Conservation (phyloP, 2,888 invertebrate species). For the Athalia circularis region DNA sequence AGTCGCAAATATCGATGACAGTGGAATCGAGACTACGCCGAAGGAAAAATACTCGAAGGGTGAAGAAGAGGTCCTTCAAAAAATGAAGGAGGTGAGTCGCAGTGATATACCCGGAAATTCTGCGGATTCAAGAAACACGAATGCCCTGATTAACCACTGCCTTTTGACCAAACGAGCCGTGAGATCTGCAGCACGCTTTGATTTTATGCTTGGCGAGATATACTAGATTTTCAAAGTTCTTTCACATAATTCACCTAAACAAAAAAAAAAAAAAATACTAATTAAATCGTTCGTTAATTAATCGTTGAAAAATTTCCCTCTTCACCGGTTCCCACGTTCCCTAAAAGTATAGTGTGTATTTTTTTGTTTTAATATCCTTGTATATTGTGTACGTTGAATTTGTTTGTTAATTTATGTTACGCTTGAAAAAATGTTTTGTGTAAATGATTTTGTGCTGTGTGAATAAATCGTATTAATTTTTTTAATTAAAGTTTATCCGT, state of each 20-base stretch:
- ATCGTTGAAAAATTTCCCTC: not conserved
- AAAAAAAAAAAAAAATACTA: not conserved
- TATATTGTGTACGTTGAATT: conserved; percentile 16
- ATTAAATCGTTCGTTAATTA: not conserved
- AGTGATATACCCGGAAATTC: conserved; percentile 64
- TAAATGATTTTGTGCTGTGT: conserved; percentile 30
- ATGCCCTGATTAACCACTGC: conserved; percentile 26
- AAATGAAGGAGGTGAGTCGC: conserved; percentile 75
- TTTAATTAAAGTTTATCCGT: not conserved
- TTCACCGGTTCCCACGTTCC: not conserved
- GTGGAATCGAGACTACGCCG: conserved; percentile 63
- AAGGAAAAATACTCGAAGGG: conserved; percentile 55
- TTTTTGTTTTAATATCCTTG: conserved; percentile 5
- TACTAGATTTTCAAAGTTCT: conserved; percentile 7
- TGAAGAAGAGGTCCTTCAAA: conserved; percentile 68
- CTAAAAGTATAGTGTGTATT: not conserved
- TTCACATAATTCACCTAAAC: no score
- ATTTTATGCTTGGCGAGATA: conserved; percentile 42
- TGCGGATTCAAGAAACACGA: conserved; percentile 27
- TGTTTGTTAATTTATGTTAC: conserved; percentile 18
- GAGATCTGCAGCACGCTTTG: conserved; percentile 31
- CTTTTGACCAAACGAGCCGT: conserved; percentile 28
- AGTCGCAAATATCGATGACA: conserved; percentile 58
- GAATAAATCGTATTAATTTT: conserved; percentile 35
- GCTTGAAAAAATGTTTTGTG: not conserved